These are phyloP conservation scores for Steinernema scapterisci DNA, from an alignment of 2,888 invertebrate genomes.

Conservation along the genomic window DNA sequence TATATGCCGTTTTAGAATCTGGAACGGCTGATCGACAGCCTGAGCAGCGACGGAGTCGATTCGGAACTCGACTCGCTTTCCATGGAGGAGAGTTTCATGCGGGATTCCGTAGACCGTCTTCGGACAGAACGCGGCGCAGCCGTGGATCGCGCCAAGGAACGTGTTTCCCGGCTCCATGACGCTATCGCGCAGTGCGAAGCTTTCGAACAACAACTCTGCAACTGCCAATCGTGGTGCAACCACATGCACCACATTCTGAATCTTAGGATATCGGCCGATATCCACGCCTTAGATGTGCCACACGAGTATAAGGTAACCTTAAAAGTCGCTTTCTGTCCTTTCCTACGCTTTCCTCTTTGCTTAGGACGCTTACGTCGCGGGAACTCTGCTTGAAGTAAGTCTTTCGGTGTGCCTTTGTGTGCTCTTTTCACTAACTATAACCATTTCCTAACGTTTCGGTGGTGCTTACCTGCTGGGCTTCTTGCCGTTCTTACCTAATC, in stretches of 20 bases:
- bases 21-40: conserved; percentile 41
- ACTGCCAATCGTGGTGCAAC: conserved; percentile 77
- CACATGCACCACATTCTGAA: conserved; percentile 76
- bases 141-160: conserved; percentile 35
- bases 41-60: conserved; percentile 39
- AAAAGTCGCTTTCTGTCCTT: conserved; percentile 23
- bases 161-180: conserved; percentile 47
- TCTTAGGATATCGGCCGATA: conserved; percentile 78
- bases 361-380: conserved; percentile 41
- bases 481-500: neutral
- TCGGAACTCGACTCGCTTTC: conserved; percentile 33
- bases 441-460: neutral
- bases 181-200: conserved; percentile 55
- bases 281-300: conserved; percentile 80
- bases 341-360: conserved; percentile 25
- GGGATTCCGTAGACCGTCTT: conserved; percentile 32
- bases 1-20: conserved; percentile 35
- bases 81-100: conserved; percentile 32
- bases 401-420: conserved; percentile 16
- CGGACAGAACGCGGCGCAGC: conserved; percentile 15
- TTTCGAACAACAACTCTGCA: conserved; percentile 74
- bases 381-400: conserved; percentile 44
- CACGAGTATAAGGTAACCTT: conserved; percentile 73
- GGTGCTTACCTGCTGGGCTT: neutral
- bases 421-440: conserved; percentile 9